Base-by-base conservation (phyloP, 2,113 vertebrate species). In the Neodon shergylaensis region DNA sequence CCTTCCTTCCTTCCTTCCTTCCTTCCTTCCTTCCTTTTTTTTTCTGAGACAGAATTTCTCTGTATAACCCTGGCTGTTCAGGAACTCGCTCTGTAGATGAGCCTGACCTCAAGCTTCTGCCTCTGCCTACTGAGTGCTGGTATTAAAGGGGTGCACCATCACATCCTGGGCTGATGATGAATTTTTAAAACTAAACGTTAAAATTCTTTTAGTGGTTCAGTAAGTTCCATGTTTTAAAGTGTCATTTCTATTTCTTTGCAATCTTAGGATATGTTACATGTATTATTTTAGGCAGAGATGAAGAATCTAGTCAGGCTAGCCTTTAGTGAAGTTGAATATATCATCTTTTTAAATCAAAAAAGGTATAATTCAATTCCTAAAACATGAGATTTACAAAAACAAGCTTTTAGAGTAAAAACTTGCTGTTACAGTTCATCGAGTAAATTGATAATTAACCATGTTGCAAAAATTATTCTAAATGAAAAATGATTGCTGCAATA, bases 401-500 rank as follows among this genome's bases (percentile, higher is more conserved):
- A 31, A 72, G 68, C 44, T 77, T 90, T 84, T 70, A 95, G 52
- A 96, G 54, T 39, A 74, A 91, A 95, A 44, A 33, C 3, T 90
- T 12, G 44, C 82, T 10, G 49, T 81, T 92, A 85, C 26, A 78
- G 88, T 5, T 10, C 5, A 49, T 47, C 92, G 66, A 79, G 39
- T 95, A 92, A 84, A 1, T 70, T 95, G 84, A 7, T 54, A 82
- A 26, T 28, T 78, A 28, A 44, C 65, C n/a, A n/a, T 4, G 31
- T 86, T 78, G 13, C 31, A 66, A 81, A 81, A 79, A 26, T 92
- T 94, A 66, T 90, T 72, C 8, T 85, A 84, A 73, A 66, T 96
- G 70, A 94, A 97, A 97, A 94, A 94, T 72, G 1, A 93, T 58
- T 92, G 88, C 39, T 87, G 17, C 82, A 96, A 88, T 36, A 94